A percentile compares a stretch with the other conserved stretches of the same genome.
phyloP scores from a whole-genome alignment of 2,113 vertebrate genomes.

The Tragelaphus buxtoni region DNA sequence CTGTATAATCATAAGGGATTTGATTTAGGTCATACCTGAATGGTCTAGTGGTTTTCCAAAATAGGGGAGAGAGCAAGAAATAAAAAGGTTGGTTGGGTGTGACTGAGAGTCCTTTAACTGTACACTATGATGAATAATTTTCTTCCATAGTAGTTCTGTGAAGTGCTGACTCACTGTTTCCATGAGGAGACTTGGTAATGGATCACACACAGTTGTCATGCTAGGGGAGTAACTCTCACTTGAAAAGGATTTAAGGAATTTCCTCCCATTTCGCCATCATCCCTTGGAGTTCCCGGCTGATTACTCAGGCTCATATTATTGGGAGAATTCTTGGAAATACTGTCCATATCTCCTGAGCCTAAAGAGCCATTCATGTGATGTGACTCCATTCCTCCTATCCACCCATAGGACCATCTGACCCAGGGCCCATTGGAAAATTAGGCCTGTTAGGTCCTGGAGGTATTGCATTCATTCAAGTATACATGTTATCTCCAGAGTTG shows the following conservation, averaged over 20 bases:
- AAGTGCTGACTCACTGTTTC: slow-evolving; percentile 84
- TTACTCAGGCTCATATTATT: slow-evolving; percentile 99
- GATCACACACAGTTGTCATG: slow-evolving; percentile 98
- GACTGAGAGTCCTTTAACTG: slow-evolving; percentile 85
- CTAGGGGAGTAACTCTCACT: slow-evolving; percentile 97
- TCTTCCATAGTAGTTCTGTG: slow-evolving; percentile 83
- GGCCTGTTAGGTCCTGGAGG: slow-evolving; percentile 94
- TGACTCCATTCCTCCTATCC: neutral
- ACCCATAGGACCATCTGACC: neutral
- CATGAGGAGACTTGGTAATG: slow-evolving; percentile 75
- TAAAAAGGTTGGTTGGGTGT: slow-evolving; percentile 78
- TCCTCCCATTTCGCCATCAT: slow-evolving; percentile 96
- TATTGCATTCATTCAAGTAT: slow-evolving; percentile 97
- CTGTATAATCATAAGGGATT: no score
- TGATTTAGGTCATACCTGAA: no score
- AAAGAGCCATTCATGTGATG: neutral
- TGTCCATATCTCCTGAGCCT: neutral
- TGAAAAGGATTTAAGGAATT: slow-evolving; percentile 99
- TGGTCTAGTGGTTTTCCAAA: slow-evolving; percentile 39
- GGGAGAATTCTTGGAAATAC: slow-evolving; percentile 90
- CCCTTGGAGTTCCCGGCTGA: slow-evolving; percentile 95
- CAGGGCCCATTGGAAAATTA: slow-evolving; percentile 72
- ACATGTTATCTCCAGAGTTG: slow-evolving; percentile 99
- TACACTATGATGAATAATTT: slow-evolving; percentile 83
- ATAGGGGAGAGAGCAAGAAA: slow-evolving; percentile 80